Conservation (phyloP, 1,140 invertebrate genomes). For the Antheraea mylitta region DNA sequence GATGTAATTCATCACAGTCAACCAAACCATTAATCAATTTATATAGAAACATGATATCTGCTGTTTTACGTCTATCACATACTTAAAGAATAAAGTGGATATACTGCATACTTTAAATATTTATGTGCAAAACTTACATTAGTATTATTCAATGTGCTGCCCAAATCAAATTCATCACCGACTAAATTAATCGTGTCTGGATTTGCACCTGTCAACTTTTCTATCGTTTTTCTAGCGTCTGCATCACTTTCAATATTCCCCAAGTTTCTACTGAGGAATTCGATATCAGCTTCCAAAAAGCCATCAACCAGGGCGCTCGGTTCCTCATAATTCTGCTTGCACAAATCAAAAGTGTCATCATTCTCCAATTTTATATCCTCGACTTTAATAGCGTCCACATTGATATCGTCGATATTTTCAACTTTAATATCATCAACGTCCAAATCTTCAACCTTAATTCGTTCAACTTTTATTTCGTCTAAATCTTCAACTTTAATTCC, state of each 20-base stretch:
- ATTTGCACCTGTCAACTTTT: conserved; percentile 71
- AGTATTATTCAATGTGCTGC: conserved; percentile 63
- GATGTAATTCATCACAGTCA: too few relatives aligned
- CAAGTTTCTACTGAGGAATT: conserved; percentile 73
- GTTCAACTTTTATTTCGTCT: conserved; percentile 60
- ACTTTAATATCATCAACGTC: conserved; percentile 58
- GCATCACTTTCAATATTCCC: conserved; percentile 76
- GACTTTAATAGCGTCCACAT: conserved; percentile 64
- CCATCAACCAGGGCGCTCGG: conserved; percentile 69
- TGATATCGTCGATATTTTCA: conserved; percentile 61
- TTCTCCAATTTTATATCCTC: conserved; percentile 68
- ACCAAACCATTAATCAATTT: too few relatives aligned
- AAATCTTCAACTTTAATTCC: conserved; percentile 66
- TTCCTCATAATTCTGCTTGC: conserved; percentile 61
- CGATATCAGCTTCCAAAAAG: conserved; percentile 73
- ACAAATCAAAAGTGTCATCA: conserved; percentile 62
- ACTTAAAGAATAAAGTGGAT: not conserved
- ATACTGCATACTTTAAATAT: too few relatives aligned
- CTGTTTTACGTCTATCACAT: too few relatives aligned
- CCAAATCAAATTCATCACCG: conserved; percentile 71
- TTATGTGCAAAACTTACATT: conserved; percentile 47
- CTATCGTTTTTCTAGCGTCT: conserved; percentile 75
- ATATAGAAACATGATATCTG: too few relatives aligned
- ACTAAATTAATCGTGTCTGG: conserved; percentile 66
- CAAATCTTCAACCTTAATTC: conserved; percentile 61